phyloP scores from a whole-genome alignment of 2,797 vertebrate genomes.

The Harpagifer antarcticus region DNA sequence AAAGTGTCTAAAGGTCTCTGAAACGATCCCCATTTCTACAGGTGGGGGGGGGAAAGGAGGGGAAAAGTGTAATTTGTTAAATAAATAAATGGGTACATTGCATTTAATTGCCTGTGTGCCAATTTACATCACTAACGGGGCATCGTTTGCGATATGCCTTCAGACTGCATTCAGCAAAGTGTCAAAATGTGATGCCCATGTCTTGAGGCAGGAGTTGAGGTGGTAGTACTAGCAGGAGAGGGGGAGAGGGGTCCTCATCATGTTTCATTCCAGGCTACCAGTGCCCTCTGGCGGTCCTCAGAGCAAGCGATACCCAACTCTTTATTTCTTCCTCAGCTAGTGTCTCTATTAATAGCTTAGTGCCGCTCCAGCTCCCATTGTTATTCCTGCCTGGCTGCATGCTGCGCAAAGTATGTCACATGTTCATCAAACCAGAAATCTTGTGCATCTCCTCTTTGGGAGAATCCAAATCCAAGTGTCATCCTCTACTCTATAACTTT shows the following conservation, averaged over 20 bases:
- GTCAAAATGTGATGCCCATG: slow-evolving; percentile 42
- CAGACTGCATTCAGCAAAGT: slow-evolving; percentile 32
- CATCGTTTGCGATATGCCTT: slow-evolving; percentile 21
- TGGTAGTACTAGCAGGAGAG: slow-evolving; percentile 9
- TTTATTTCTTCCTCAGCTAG: slow-evolving; percentile 51
- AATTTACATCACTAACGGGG: slow-evolving; percentile 10
- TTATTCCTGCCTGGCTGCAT: slow-evolving; percentile 76
- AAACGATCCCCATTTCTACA: slow-evolving; percentile 10
- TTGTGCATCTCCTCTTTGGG: slow-evolving; percentile 57
- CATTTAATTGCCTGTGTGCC: not conserved
- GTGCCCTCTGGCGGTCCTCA: slow-evolving; percentile 68
- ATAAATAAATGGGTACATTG: slow-evolving; percentile 2
- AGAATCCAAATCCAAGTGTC: slow-evolving; percentile 37
- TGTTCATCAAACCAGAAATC: slow-evolving; percentile 80
- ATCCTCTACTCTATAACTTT: slow-evolving; percentile 7
- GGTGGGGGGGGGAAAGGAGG: not conserved
- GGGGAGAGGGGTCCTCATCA: slow-evolving; percentile 21
- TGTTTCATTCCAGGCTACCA: slow-evolving; percentile 56
- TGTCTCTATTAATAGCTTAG: slow-evolving; percentile 80
- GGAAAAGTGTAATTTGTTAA: not conserved
- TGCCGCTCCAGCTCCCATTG: slow-evolving; percentile 76
- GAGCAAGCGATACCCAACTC: slow-evolving; percentile 46
- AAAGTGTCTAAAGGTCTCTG: slow-evolving; percentile 25
- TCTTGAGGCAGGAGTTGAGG: slow-evolving; percentile 44
- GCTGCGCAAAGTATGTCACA: slow-evolving; percentile 61